These are phyloP conservation scores for Volucella zonaria DNA, from an alignment of 2,888 invertebrate species.

Conservation along the genomic window DNA sequence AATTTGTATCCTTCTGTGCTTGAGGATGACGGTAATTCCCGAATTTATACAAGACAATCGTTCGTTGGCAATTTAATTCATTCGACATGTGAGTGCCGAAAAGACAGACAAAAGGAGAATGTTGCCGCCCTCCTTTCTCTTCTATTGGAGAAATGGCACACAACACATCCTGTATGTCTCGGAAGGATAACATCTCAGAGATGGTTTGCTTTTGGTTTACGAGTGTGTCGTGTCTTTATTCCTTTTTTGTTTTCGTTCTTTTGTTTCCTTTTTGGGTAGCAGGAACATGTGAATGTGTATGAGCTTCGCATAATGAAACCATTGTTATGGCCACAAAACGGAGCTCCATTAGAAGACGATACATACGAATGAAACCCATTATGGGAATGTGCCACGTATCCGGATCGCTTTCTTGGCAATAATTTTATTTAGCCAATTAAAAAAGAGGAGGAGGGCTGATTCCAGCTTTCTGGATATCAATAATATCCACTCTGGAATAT, in stretches of 20 bases:
- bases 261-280: conserved; percentile 22
- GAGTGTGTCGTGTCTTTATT: conserved; percentile 12
- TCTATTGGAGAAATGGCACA: conserved; percentile 24
- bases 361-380: conserved; percentile 72
- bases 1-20: conserved; percentile 72
- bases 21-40: conserved; percentile 71
- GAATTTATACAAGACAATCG: conserved; percentile 74
- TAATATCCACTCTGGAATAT: conserved; percentile 52
- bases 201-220: conserved; percentile 35
- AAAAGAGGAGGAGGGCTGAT: conserved; percentile 60
- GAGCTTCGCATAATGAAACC: conserved; percentile 64
- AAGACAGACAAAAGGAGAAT: neutral
- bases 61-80: conserved; percentile 72
- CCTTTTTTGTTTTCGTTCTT: conserved; percentile 23
- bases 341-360: conserved; percentile 73
- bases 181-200: conserved; percentile 59
- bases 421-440: conserved; percentile 82
- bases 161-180: conserved; percentile 53
- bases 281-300: conserved; percentile 25
- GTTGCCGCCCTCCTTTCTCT: neutral
- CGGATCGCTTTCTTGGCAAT: conserved; percentile 78
- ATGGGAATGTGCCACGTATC: conserved; percentile 73
- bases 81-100: conserved; percentile 63
- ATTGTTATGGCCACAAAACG: conserved; percentile 71
- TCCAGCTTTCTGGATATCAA: conserved; percentile 51